These are phyloP conservation scores for Amphipyra tragopoginis DNA, from an alignment of 2,888 invertebrate genomes.

Conservation along the genomic window DNA sequence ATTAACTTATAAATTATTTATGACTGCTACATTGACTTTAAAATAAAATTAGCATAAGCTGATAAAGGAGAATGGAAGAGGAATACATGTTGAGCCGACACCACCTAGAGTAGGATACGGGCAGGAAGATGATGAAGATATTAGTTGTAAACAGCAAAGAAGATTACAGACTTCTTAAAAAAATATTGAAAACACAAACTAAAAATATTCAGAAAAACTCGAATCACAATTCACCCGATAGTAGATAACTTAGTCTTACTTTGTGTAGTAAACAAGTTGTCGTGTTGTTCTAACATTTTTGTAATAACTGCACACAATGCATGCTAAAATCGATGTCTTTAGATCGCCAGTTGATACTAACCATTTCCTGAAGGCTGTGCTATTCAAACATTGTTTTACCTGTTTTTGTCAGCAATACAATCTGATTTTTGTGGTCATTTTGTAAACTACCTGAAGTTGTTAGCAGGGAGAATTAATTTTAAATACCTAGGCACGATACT, in stretches of 20 bases:
- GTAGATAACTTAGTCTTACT: conserved; percentile 4
- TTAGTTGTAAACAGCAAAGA: no score
- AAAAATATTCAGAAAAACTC: background rate
- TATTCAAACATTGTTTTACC: conserved; percentile 23
- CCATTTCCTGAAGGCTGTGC: conserved; percentile 41
- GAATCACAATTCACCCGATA: background rate
- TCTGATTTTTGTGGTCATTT: conserved; percentile 18
- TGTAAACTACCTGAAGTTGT: conserved; percentile 20
- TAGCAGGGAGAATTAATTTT: background rate
- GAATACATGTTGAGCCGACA: no score
- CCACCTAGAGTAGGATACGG: no score
- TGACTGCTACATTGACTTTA: no score
- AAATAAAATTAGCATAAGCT: no score
- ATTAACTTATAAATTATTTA: no score
- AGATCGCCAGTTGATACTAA: conserved; percentile 41
- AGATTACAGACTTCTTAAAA: no score
- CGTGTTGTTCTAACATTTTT: conserved; percentile 28
- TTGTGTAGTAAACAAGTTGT: conserved; percentile 36
- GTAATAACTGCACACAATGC: conserved; percentile 43
- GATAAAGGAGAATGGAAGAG: no score
- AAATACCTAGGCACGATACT: background rate
- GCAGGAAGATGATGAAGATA: no score
- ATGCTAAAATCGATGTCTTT: conserved; percentile 28
- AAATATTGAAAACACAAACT: no score
- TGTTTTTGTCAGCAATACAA: conserved; percentile 31